Conservation (phyloP, 2,113 vertebrate genomes). For the Bos javanicus region DNA sequence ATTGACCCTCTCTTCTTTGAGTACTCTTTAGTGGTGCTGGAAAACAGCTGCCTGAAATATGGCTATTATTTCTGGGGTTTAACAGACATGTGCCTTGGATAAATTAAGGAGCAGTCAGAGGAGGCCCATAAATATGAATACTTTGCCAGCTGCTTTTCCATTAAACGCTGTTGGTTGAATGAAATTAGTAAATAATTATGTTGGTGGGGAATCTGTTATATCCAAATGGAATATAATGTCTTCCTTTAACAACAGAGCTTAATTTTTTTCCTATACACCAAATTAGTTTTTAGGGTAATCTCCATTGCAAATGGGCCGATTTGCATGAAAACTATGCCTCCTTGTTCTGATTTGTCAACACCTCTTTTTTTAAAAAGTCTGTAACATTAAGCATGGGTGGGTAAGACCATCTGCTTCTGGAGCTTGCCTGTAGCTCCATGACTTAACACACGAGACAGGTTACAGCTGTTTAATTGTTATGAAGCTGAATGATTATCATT, state of each 20-base stretch:
- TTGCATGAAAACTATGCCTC: slow-evolving; percentile 82
- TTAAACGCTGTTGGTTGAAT: slow-evolving; percentile 78
- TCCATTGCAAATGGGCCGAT: slow-evolving; percentile 82
- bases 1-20: slow-evolving; percentile 70
- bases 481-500: slow-evolving; percentile 76
- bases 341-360: slow-evolving; percentile 86
- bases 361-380: slow-evolving; percentile 80
- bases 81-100: slow-evolving; percentile 64
- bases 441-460: slow-evolving; percentile 79
- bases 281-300: slow-evolving; percentile 80
- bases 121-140: slow-evolving; percentile 78
- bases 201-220: slow-evolving; percentile 78
- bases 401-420: slow-evolving; percentile 83
- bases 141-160: slow-evolving; percentile 82
- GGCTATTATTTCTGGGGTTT: slow-evolving; percentile 69
- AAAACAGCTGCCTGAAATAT: slow-evolving; percentile 74
- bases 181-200: slow-evolving; percentile 85
- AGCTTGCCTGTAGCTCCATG: slow-evolving; percentile 78
- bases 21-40: slow-evolving; percentile 60
- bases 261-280: slow-evolving; percentile 76
- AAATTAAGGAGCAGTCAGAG: slow-evolving; percentile 77
- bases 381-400: slow-evolving; percentile 83
- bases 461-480: slow-evolving; percentile 87
- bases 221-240: slow-evolving; percentile 69
- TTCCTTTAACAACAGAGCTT: slow-evolving; percentile 75